These are phyloP conservation scores for Mechanitis mazaeus DNA, from an alignment of 2,888 invertebrate genomes.

Conservation along the genomic window DNA sequence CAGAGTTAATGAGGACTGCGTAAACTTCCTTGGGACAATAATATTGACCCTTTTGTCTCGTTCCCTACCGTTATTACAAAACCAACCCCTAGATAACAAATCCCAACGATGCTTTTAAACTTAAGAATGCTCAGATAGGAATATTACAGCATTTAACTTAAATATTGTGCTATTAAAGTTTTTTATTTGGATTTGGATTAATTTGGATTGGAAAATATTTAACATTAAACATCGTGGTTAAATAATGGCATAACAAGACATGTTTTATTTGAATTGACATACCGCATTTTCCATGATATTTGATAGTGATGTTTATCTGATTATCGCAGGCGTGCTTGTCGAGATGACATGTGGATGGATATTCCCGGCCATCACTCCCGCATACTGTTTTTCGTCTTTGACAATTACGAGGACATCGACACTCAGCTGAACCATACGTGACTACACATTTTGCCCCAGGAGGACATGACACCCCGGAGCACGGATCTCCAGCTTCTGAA, in stretches of 20 bases:
- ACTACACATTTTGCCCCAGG: conserved; percentile 82
- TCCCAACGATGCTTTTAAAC: conserved; percentile 54
- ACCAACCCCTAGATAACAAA: conserved; percentile 54
- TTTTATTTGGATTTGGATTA: too few species aligned
- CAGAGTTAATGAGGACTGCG: conserved; percentile 5
- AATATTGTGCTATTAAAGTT: too few species aligned
- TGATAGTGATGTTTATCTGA: conserved; percentile 84
- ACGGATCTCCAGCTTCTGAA: conserved; percentile 81
- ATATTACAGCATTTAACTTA: too few species aligned
- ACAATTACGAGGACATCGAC: conserved; percentile 76
- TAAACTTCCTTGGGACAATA: conserved; percentile 31
- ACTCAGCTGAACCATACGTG: conserved; percentile 81
- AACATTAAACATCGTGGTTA: too few species aligned
- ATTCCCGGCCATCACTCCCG: conserved; percentile 90
- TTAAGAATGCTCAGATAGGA: conserved; percentile 35
- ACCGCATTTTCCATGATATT: conserved; percentile 93
- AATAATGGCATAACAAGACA: too few species aligned
- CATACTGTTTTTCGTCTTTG: conserved; percentile 89
- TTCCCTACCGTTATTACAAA: conserved; percentile 47
- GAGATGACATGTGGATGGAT: conserved; percentile 91
- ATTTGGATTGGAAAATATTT: too few species aligned
- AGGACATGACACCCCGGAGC: conserved; percentile 80
- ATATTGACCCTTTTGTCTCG: conserved; percentile 55
- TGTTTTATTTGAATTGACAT: conserved; percentile 47
- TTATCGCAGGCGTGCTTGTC: conserved; percentile 86